phyloP scores from a whole-genome alignment of 2,113 vertebrate species.

The Crocuta crocuta region DNA sequence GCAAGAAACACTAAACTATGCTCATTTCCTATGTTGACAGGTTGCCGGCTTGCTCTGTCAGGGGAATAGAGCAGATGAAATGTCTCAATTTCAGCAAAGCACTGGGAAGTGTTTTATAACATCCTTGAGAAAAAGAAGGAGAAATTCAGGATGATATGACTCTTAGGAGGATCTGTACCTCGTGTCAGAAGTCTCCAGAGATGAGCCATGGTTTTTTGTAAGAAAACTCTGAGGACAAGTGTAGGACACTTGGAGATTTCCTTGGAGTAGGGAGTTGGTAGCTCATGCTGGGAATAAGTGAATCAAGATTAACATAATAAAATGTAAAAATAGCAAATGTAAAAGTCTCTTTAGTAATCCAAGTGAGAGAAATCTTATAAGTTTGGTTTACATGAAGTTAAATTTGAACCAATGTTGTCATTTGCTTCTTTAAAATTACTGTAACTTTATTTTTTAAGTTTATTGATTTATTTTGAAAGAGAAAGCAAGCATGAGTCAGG shows the following conservation, averaged over 20 bases:
- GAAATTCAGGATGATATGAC: neutral
- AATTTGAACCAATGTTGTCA: neutral
- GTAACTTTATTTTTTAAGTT: neutral
- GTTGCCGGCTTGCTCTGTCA: neutral
- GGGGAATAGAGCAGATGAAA: neutral
- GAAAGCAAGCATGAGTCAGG: no score
- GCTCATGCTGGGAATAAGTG: neutral
- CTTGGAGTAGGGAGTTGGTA: neutral
- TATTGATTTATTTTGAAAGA: no score
- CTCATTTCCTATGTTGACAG: slow-evolving; percentile 13
- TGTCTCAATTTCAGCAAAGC: slow-evolving; percentile 30
- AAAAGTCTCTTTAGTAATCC: neutral
- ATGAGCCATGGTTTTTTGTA: neutral
- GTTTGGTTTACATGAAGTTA: neutral
- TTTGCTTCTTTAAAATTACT: slow-evolving; percentile 35
- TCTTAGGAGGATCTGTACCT: neutral
- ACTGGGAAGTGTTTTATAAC: neutral
- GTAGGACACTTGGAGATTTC: neutral
- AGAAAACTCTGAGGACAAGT: slow-evolving; percentile 1
- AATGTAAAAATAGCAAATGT: slow-evolving; percentile 13
- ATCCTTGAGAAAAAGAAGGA: neutral
- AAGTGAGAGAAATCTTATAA: neutral
- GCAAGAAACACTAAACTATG: slow-evolving; percentile 2
- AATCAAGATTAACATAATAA: slow-evolving; percentile 22
- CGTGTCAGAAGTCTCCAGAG: neutral